Evolutionary conservation across 2,797 vertebrate genomes (phyloP).

Genomic region (Epinephelus malabaricus): DNA sequence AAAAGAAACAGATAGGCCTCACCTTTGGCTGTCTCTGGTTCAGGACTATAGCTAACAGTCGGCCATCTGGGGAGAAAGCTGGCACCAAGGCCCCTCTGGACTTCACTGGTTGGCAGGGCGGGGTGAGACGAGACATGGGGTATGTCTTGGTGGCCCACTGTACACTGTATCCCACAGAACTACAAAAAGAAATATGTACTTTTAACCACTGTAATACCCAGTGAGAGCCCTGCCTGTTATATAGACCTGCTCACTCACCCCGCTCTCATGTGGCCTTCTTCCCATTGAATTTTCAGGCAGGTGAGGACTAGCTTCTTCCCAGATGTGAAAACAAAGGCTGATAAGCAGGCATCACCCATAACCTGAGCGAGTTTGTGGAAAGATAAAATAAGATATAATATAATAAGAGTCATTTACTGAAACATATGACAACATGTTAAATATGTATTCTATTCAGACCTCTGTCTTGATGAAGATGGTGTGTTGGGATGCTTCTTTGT

Average conservation of each 20-base stretch:
- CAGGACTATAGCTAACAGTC: slow-evolving; percentile 89
- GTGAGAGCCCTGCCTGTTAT: neutral
- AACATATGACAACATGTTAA: neutral
- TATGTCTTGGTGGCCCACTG: slow-evolving; percentile 90
- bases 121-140: slow-evolving; percentile 82
- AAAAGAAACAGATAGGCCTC: slow-evolving; percentile 1
- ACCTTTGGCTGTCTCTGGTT: slow-evolving; percentile 96
- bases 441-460: slow-evolving; percentile 78
- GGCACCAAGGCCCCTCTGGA: slow-evolving; percentile 92
- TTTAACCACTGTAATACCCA: slow-evolving; percentile 11
- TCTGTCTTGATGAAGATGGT: slow-evolving; percentile 90
- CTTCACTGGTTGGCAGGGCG: slow-evolving; percentile 89
- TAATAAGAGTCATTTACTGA: neutral
- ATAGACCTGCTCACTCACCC: slow-evolving; percentile 68
- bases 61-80: slow-evolving; percentile 91
- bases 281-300: slow-evolving; percentile 91
- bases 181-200: slow-evolving; percentile 59
- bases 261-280: slow-evolving; percentile 76
- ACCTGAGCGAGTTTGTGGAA: slow-evolving; percentile 75
- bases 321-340: slow-evolving; percentile 90
- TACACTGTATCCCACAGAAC: slow-evolving; percentile 84
- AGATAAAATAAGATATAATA: neutral
- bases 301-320: slow-evolving; percentile 87
- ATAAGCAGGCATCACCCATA: slow-evolving; percentile 91
- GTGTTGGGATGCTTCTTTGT: slow-evolving; percentile 91